A percentile compares a stretch with the other conserved stretches of the same genome.
phyloP scores from a whole-genome alignment of 2,113 vertebrate genomes.

The Otocyon megalotis region DNA sequence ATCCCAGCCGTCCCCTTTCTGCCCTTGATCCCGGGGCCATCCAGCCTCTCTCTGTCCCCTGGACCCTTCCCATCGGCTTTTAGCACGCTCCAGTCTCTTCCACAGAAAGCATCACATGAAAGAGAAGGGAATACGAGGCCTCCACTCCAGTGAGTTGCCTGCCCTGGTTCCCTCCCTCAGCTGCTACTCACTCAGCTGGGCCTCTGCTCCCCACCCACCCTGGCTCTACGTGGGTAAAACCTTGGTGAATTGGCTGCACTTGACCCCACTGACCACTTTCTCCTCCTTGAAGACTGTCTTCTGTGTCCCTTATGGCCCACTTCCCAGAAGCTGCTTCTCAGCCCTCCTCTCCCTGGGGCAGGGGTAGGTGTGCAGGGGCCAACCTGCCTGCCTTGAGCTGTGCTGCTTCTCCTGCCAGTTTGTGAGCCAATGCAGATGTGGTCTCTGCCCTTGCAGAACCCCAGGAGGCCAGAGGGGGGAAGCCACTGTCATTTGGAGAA shows the following conservation, averaged over 20 bases:
- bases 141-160: neutral
- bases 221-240: neutral
- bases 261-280: neutral
- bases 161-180: neutral
- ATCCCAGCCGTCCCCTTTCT: neutral
- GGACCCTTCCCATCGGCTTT: neutral
- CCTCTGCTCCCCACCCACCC: no score
- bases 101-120: neutral
- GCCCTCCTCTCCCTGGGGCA: neutral
- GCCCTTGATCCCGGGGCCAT: neutral
- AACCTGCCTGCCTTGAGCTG: accelerated
- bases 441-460: neutral
- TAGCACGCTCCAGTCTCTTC: neutral
- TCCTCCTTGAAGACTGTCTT: accelerated
- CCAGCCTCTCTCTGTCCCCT: neutral
- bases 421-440: neutral
- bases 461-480: no score
- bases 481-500: neutral
- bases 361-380: accelerated
- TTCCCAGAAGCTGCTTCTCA: neutral
- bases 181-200: neutral
- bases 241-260: neutral
- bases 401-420: neutral
- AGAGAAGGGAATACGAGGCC: neutral
- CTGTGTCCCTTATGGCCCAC: neutral